phyloP scores from a whole-genome alignment of 1,140 invertebrate genomes.

The Agrilus planipennis region DNA sequence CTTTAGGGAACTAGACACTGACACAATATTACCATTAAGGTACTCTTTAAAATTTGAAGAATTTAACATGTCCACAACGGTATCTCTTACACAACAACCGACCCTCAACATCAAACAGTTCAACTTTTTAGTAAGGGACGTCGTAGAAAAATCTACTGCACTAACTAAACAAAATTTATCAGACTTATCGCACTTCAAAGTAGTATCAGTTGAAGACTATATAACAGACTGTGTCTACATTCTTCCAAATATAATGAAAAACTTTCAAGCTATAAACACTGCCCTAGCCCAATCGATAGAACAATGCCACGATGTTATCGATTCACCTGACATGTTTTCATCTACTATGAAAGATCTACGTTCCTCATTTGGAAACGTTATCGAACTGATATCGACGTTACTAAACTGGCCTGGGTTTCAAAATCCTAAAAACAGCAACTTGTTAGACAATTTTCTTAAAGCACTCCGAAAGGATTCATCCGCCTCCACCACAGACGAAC shows the following conservation, averaged over 20 bases:
- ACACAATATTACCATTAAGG: constrained; percentile 37
- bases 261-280: constrained; percentile 34
- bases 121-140: constrained; percentile 35
- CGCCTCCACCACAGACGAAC: no score
- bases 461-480: no score
- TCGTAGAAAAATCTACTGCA: constrained; percentile 31
- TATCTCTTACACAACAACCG: constrained; percentile 5
- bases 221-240: constrained; percentile 39
- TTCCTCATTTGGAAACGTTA: constrained; percentile 43
- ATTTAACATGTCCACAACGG: constrained; percentile 17
- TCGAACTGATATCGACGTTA: constrained; percentile 45
- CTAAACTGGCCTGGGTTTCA: constrained; percentile 69
- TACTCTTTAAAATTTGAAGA: constrained; percentile 33
- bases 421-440: constrained; percentile 38
- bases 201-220: constrained; percentile 30
- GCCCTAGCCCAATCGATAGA: constrained; percentile 39
- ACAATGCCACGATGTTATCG: constrained; percentile 42
- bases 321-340: constrained; percentile 44
- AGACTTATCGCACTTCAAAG: constrained; percentile 18
- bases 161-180: constrained; percentile 27
- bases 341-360: constrained; percentile 40
- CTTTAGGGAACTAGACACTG: constrained; percentile 40
- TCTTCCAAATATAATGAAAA: constrained; percentile 38
- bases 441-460: constrained; percentile 45
- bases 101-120: constrained; percentile 21